phyloP scores from a whole-genome alignment of 2,113 vertebrate species.

The Delphinus delphis region DNA sequence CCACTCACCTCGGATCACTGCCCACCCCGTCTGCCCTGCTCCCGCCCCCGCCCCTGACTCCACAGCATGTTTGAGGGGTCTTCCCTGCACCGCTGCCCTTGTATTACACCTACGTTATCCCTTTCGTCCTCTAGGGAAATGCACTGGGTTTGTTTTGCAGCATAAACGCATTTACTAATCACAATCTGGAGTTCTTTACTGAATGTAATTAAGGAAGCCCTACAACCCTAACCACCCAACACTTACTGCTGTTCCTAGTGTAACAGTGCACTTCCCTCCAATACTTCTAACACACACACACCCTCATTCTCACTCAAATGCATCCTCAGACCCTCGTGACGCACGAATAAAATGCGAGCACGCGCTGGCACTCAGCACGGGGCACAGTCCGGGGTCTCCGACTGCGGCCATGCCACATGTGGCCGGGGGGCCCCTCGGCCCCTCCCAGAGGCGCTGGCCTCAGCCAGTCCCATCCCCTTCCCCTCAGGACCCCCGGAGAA shows the following conservation, averaged over 20 bases:
- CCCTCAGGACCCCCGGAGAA: background rate
- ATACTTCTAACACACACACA: rapidly evolving
- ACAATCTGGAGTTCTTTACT: background rate
- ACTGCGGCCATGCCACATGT: too few species aligned
- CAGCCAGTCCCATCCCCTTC: background rate
- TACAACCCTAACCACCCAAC: rapidly evolving
- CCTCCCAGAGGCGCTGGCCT: background rate
- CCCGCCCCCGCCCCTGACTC: background rate
- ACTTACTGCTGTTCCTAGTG: rapidly evolving
- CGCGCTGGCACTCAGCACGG: background rate
- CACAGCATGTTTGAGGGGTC: background rate
- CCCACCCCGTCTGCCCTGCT: background rate
- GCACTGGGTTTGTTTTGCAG: background rate
- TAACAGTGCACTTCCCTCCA: rapidly evolving
- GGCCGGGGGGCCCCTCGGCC: background rate
- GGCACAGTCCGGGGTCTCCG: background rate
- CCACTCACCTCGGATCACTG: background rate
- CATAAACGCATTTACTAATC: background rate
- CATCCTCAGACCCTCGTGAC: background rate
- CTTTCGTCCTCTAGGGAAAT: background rate
- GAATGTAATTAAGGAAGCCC: too few species aligned
- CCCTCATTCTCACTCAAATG: background rate
- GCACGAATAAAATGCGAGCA: background rate
- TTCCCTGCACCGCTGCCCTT: background rate
- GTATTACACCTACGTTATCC: rapidly evolving